phyloP scores from a whole-genome alignment of 2,113 vertebrate genomes.

The Aegotheles bennettii region DNA sequence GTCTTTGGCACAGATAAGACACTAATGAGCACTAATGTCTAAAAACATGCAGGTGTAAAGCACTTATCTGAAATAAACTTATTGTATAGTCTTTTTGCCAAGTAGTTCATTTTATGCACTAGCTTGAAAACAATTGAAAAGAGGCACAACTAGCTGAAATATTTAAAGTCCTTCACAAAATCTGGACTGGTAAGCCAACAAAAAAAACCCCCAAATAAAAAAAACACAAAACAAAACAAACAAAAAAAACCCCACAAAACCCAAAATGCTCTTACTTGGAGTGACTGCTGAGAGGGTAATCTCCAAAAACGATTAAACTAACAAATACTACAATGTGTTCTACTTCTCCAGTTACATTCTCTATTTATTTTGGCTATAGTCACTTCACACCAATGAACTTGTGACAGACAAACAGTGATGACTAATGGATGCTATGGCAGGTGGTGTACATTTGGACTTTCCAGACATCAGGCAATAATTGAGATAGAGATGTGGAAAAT shows the following conservation, averaged over 20 bases:
- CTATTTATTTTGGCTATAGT: background rate
- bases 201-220: too few relatives aligned
- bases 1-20: background rate
- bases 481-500: background rate
- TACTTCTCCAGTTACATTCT: background rate
- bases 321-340: background rate
- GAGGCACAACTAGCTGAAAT: background rate
- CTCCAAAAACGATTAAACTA: background rate
- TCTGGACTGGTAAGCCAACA: background rate
- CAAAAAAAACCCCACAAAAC: background rate
- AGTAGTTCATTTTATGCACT: background rate
- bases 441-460: conserved; percentile 28
- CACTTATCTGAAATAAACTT: background rate
- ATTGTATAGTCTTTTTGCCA: background rate
- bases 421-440: background rate
- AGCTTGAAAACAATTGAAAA: background rate
- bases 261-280: background rate
- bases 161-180: background rate
- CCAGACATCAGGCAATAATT: background rate
- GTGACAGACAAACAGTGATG: background rate
- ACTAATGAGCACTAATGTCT: background rate
- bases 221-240: background rate
- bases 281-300: background rate
- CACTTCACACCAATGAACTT: background rate
- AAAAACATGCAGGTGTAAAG: background rate